A percentile compares a stretch with the other conserved stretches of the same genome.
Conservation (phyloP, 2,888 invertebrate genomes). For the Drosophila mayaguana region DNA sequence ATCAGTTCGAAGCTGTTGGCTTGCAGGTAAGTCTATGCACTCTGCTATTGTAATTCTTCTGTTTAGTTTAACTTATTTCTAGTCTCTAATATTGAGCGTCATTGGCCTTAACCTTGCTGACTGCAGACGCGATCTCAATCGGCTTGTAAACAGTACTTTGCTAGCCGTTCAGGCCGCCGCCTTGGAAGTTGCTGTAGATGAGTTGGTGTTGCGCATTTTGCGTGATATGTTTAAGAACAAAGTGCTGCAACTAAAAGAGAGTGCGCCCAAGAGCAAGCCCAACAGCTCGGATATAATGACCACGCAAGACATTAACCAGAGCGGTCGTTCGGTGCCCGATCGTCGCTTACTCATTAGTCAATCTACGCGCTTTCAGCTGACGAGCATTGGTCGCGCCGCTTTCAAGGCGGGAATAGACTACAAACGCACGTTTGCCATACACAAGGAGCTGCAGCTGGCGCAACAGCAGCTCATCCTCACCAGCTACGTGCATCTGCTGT, state of each 20-base stretch:
- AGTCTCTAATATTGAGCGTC: conserved; percentile 89
- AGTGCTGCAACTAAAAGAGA: conserved; percentile 74
- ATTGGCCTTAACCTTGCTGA: conserved; percentile 88
- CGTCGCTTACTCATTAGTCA: conserved; percentile 82
- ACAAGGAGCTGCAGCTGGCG: conserved; percentile 90
- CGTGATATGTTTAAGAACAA: conserved; percentile 84
- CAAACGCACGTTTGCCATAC: conserved; percentile 89
- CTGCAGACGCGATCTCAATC: conserved; percentile 86
- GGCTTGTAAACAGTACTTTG: conserved; percentile 88
- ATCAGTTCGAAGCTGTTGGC: conserved; percentile 86
- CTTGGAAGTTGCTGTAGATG: conserved; percentile 72
- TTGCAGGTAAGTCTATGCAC: conserved; percentile 83
- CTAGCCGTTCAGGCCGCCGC: conserved; percentile 88
- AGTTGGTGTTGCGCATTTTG: conserved; percentile 78
- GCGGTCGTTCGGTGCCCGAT: conserved; percentile 39
- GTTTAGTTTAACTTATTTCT: not conserved
- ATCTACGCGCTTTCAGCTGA: conserved; percentile 87
- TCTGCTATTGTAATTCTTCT: not conserved
- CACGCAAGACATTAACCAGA: conserved; percentile 77
- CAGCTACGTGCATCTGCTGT: conserved; percentile 94
- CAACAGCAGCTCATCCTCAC: conserved; percentile 91
- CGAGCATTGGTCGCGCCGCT: conserved; percentile 91
- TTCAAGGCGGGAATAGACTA: conserved; percentile 95
- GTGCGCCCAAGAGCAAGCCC: conserved; percentile 27
- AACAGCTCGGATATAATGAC: conserved; percentile 77